Evolutionary conservation across 2,888 invertebrate species (phyloP).

Genomic region (Ariolimax columbianus): DNA sequence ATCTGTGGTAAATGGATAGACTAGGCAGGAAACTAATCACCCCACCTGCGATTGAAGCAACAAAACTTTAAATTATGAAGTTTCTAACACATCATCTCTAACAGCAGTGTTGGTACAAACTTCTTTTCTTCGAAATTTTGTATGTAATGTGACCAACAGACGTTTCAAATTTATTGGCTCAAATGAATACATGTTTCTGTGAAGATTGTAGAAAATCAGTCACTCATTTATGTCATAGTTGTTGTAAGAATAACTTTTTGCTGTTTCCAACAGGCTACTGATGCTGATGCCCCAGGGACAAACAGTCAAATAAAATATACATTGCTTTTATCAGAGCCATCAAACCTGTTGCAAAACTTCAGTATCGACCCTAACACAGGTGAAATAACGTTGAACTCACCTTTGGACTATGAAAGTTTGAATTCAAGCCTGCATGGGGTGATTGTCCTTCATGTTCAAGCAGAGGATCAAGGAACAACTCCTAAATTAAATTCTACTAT

Average conservation of each 20-base stretch:
- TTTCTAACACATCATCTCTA: too few relatives aligned
- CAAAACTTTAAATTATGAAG: too few relatives aligned
- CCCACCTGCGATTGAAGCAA: too few relatives aligned
- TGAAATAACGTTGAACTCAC: conserved; percentile 80
- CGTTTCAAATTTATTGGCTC: too few relatives aligned
- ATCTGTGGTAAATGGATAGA: too few relatives aligned
- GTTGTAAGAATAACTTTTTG: background rate
- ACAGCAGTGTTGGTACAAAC: too few relatives aligned
- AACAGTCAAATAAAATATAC: conserved; percentile 68
- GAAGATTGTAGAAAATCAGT: background rate
- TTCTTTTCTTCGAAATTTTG: too few relatives aligned
- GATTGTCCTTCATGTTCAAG: conserved; percentile 64
- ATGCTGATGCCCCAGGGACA: conserved; percentile 83
- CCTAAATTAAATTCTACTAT: conserved; percentile 55
- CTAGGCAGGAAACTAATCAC: too few relatives aligned
- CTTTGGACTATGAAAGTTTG: conserved; percentile 71
- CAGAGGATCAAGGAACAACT: conserved; percentile 70
- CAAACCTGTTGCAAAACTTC: conserved; percentile 53
- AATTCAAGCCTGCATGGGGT: conserved; percentile 55
- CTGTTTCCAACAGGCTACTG: conserved; percentile 83
- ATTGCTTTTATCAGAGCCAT: background rate
- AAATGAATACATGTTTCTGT: background rate
- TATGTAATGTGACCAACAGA: too few relatives aligned
- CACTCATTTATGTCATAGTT: background rate
- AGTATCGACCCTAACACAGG: conserved; percentile 84